phyloP scores from a whole-genome alignment of 2,888 invertebrate genomes.

The Spatulosminthurus flaviceps region DNA sequence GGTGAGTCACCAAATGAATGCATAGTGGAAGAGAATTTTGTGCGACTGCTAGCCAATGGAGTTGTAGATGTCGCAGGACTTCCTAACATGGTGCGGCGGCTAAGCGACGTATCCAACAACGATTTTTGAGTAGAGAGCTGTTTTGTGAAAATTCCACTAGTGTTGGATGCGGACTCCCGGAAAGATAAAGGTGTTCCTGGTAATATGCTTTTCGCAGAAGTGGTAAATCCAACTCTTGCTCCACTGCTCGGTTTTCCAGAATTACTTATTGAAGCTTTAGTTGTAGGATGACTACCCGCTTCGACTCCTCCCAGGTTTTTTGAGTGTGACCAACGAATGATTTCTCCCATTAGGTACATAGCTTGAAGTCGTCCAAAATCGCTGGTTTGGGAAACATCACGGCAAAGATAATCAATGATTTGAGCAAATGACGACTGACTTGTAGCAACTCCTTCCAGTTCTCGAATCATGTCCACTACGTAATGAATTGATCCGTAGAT shows the following conservation, averaged over 20 bases:
- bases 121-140: not conserved
- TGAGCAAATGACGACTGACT: constrained; percentile 50
- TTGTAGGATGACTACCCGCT: not conserved
- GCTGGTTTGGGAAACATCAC: constrained; percentile 55
- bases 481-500: constrained; percentile 85
- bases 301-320: constrained; percentile 54
- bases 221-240: not conserved
- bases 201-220: not conserved
- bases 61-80: not conserved
- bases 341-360: constrained; percentile 61
- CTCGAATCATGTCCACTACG: constrained; percentile 74
- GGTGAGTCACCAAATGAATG: constrained; percentile 23
- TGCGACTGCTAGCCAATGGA: not conserved
- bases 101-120: not conserved
- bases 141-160: constrained; percentile 8
- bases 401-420: constrained; percentile 57
- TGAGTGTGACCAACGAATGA: constrained; percentile 55
- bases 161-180: not conserved
- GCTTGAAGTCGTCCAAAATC: constrained; percentile 60
- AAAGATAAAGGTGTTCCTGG: constrained; percentile 4
- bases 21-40: constrained; percentile 17
- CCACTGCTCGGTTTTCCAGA: not conserved
- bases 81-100: not conserved
- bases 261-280: not conserved
- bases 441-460: constrained; percentile 40